Base-by-base conservation (phyloP, 30 jellyfish, hydroid and myxozoan species). In the Chironex yamaguchii region DNA sequence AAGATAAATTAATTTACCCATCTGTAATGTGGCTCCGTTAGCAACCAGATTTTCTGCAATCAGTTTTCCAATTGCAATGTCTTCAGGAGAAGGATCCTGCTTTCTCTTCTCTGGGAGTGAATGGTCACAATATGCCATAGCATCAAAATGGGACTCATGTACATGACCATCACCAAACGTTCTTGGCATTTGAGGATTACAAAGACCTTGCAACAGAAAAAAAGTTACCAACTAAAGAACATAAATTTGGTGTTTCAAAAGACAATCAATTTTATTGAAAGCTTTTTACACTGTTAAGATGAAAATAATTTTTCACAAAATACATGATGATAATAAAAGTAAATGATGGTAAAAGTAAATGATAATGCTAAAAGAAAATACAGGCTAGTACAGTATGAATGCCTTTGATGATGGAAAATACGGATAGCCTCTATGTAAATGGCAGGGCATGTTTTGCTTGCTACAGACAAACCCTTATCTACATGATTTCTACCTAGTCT, bases 1-100 rank as follows among this genome's bases (percentile, higher is more conserved):
- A n/a, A n/a, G n/a, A n/a, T n/a, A n/a, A n/a, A n/a, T n/a, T 42
- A 2, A 30, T 88, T 32, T 69, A 90, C 97, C 97, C 95, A 90
- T 81, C 66, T 90, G 97, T 31, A 90, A 42, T 0, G 97, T 90
- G 25, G 97, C 95, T 17, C 97, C 97, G 69, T 90, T 66, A 3
- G 72, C 97, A 64, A 90, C 96, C 36, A 90, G 58, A 62, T 90
- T 90, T 49, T 90, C 97, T 1, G 97, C 97, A 65, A 90, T 84
- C 27, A 82, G 14, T n/a, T 68, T 74, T 36, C 97, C 97, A 76
- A 90, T 90, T 25, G 33, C 71, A 12, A 17, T 22, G 11, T 90
- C 97, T 75, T 82, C 89, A 31, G 65, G 33, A n/a, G 97, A 71
- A 1, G 97, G 96, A 1, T 0, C 31, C 71, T 54, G 72, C 27